phyloP scores from a whole-genome alignment of 2,113 vertebrate species.

The Trinectes maculatus region DNA sequence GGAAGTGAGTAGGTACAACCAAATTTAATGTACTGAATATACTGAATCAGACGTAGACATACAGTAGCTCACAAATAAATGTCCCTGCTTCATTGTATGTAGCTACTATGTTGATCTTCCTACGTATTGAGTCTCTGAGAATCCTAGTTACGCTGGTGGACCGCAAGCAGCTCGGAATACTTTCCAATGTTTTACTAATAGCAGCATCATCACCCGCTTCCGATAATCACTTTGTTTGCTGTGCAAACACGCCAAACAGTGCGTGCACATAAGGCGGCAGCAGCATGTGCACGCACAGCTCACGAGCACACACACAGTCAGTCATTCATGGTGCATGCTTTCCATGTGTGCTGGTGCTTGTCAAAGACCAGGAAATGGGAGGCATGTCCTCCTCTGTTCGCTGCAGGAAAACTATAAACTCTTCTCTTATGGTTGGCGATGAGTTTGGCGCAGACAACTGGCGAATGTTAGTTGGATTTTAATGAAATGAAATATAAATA shows the following conservation, averaged over 20 bases:
- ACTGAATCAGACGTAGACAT: not conserved
- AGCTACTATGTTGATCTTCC: not conserved
- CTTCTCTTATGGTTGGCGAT: not conserved
- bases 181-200: slow-evolving; percentile 8
- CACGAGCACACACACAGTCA: not conserved
- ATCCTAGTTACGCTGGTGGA: slow-evolving; percentile 4
- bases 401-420: not conserved
- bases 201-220: not conserved
- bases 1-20: not conserved
- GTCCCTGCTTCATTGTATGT: not conserved
- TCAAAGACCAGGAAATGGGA: slow-evolving; percentile 33
- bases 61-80: not conserved
- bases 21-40: not conserved
- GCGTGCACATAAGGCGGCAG: not conserved
- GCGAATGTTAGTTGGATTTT: not conserved
- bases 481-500: not conserved
- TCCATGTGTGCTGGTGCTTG: slow-evolving; percentile 8
- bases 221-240: slow-evolving; percentile 36
- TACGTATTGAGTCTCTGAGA: not conserved
- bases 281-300: slow-evolving; percentile 6
- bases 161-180: not conserved
- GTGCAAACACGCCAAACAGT: slow-evolving; percentile 28
- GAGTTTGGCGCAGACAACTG: not conserved
- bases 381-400: not conserved
- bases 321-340: slow-evolving; percentile 15